Conservation (phyloP, 2,797 vertebrate species). For the Cryptoblepharus egeriae region DNA sequence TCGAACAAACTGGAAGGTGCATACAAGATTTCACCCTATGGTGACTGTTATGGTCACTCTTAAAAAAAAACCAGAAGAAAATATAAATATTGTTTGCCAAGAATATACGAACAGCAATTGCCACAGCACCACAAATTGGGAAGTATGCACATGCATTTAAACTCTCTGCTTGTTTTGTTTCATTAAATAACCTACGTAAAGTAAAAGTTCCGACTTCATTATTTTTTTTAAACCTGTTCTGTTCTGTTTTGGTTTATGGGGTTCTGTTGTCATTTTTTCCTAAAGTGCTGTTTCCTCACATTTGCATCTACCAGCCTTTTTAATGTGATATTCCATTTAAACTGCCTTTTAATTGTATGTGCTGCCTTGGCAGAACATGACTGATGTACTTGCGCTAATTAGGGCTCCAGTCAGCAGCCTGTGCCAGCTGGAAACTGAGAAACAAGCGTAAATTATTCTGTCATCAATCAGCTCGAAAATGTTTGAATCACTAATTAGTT, state of each 20-base stretch:
- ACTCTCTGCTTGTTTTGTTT: slow-evolving; percentile 56
- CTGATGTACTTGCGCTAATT: slow-evolving; percentile 97
- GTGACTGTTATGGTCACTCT: slow-evolving; percentile 33
- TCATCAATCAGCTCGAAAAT: slow-evolving; percentile 96
- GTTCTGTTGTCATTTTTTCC: slow-evolving; percentile 86
- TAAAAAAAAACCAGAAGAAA: slow-evolving; percentile 29
- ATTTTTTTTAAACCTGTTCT: slow-evolving; percentile 46
- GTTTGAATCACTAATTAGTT: slow-evolving; percentile 99
- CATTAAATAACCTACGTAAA: slow-evolving; percentile 63
- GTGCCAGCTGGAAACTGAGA: slow-evolving; percentile 95
- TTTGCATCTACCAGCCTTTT: slow-evolving; percentile 87
- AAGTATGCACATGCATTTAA: slow-evolving; percentile 57
- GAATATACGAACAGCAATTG: slow-evolving; percentile 36
- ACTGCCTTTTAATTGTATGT: slow-evolving; percentile 94
- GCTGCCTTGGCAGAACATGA: slow-evolving; percentile 95
- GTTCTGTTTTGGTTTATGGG: slow-evolving; percentile 85
- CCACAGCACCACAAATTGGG: slow-evolving; percentile 58
- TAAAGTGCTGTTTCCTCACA: slow-evolving; percentile 85
- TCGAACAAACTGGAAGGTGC: not conserved
- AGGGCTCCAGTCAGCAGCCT: slow-evolving; percentile 93
- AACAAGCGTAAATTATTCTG: slow-evolving; percentile 99
- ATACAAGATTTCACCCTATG: not conserved
- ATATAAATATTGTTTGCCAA: slow-evolving; percentile 28
- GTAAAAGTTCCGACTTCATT: slow-evolving; percentile 68
- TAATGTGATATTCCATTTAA: slow-evolving; percentile 95